Conservation (phyloP, 2,797 vertebrate genomes). For the Poecilia velifera region DNA sequence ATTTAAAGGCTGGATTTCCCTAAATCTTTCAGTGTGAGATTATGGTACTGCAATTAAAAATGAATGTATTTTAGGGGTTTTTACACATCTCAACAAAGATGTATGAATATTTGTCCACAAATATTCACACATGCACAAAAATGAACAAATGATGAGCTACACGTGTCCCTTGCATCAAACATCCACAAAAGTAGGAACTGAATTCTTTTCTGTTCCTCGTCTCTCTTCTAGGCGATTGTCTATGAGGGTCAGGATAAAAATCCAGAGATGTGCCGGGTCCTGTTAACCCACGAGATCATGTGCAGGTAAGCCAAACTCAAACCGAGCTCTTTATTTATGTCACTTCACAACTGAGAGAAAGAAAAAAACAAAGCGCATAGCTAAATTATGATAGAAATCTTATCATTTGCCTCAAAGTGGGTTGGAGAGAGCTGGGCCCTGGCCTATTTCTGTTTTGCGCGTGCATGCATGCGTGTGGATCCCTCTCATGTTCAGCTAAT, state of each 20-base stretch:
- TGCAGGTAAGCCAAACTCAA: slow-evolving; percentile 85
- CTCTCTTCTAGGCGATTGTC: slow-evolving; percentile 86
- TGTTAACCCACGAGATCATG: slow-evolving; percentile 98
- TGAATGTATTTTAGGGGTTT: not conserved
- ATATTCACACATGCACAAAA: not conserved
- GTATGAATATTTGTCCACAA: not conserved
- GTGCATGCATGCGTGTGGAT: slow-evolving; percentile 55
- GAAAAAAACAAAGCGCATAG: slow-evolving; percentile 49
- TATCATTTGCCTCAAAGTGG: slow-evolving; percentile 81
- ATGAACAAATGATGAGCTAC: not conserved
- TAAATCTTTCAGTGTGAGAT: not conserved
- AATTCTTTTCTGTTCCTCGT: not conserved
- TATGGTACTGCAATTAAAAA: not conserved
- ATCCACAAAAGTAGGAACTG: not conserved
- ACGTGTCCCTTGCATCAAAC: not conserved
- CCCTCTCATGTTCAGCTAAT: slow-evolving; percentile 82
- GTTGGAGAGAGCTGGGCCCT: slow-evolving; percentile 79
- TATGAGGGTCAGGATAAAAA: slow-evolving; percentile 99
- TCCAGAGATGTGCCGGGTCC: slow-evolving; percentile 96
- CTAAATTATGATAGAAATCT: slow-evolving; percentile 84
- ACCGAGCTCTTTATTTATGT: slow-evolving; percentile 6
- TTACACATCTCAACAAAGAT: not conserved
- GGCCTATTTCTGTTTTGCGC: slow-evolving; percentile 79
- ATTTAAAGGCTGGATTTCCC: not conserved
- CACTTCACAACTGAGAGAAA: slow-evolving; percentile 39